Conservation (phyloP, 2,797 vertebrate species). For the Muraenolepis orangiensis region DNA sequence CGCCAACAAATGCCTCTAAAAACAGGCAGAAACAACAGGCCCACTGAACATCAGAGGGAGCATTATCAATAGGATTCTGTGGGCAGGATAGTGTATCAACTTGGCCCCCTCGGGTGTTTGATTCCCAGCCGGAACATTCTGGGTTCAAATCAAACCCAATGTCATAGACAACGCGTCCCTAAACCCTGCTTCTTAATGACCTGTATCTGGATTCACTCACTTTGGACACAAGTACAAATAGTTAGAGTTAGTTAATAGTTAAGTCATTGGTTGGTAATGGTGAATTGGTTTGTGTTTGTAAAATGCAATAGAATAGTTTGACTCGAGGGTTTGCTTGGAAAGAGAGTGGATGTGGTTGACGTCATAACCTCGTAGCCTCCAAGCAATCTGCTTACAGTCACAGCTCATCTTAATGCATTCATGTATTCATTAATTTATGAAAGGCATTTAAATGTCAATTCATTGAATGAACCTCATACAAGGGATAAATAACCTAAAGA, state of each 20-base stretch:
- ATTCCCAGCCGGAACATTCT: neutral
- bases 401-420: neutral
- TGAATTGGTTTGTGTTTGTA: too few relatives aligned
- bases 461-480: too few relatives aligned
- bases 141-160: neutral
- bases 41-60: constrained; percentile 42
- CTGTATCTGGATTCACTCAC: too few relatives aligned
- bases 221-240: too few relatives aligned
- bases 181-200: too few relatives aligned
- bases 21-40: constrained; percentile 38
- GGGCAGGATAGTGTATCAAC: neutral
- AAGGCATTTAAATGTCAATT: neutral
- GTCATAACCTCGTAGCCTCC: too few relatives aligned
- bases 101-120: neutral
- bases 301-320: neutral
- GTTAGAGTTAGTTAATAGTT: too few relatives aligned
- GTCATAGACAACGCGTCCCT: neutral
- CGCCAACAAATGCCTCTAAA: constrained; percentile 65
- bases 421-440: neutral
- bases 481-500: neutral
- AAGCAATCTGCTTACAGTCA: too few relatives aligned
- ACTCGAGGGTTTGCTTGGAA: neutral
- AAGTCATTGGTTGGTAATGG: too few relatives aligned
- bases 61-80: constrained; percentile 21
- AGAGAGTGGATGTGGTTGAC: neutral